Conservation (phyloP, 2,888 invertebrate species). For the Fragum fragum region DNA sequence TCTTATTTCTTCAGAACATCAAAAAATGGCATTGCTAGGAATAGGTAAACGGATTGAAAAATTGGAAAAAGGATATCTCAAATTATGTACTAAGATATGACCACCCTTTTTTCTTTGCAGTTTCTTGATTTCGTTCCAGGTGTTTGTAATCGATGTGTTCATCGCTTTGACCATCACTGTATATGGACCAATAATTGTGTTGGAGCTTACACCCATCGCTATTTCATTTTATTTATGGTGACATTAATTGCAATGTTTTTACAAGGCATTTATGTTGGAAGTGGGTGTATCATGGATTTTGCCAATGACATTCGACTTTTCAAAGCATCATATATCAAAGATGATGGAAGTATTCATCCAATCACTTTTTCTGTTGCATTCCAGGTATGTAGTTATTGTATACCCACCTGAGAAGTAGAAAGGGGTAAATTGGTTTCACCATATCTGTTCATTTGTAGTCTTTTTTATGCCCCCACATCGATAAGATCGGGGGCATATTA, state of each 20-base stretch:
- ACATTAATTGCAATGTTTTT: conserved; percentile 79
- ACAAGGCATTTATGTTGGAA: conserved; percentile 80
- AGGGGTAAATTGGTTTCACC: no score
- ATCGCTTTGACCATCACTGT: conserved; percentile 86
- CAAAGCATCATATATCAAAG: conserved; percentile 76
- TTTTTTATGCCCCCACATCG: no score
- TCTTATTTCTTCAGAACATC: no score
- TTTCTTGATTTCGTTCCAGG: conserved; percentile 70
- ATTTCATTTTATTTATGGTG: conserved; percentile 83
- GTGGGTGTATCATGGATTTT: conserved; percentile 74
- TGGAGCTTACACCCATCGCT: conserved; percentile 84
- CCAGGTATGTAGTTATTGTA: conserved; percentile 75
- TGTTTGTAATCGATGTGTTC: conserved; percentile 83
- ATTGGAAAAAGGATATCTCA: no score
- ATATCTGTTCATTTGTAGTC: no score
- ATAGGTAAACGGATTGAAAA: no score
- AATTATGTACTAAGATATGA: no score
- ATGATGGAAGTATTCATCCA: conserved; percentile 73
- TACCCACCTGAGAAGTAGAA: no score
- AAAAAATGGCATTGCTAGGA: no score
- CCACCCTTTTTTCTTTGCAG: no score
- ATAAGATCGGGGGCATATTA: no score
- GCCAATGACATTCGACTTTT: conserved; percentile 74
- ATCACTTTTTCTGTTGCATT: conserved; percentile 78
- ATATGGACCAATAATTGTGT: conserved; percentile 86